phyloP scores from a whole-genome alignment of 2,797 vertebrate genomes.

The Balearica regulorum region DNA sequence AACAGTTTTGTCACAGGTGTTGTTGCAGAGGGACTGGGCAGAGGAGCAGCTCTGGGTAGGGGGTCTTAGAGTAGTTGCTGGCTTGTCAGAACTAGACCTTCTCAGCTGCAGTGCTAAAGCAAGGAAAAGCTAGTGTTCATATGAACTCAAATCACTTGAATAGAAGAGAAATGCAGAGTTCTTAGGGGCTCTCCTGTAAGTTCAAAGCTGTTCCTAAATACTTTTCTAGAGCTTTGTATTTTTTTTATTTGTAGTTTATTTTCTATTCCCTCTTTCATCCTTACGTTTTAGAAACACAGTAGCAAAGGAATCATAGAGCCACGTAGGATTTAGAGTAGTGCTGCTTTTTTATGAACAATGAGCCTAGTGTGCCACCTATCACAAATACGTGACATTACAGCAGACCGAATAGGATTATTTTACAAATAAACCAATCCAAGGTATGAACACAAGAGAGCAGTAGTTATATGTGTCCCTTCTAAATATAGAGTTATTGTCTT shows the following conservation, averaged over 20 bases:
- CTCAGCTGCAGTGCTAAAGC: neutral
- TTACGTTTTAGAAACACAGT: neutral
- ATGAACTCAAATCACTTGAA: neutral
- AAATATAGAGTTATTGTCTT: neutral
- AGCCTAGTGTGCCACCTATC: conserved; percentile 5
- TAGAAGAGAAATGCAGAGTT: neutral
- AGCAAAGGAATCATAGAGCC: neutral
- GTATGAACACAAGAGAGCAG: neutral
- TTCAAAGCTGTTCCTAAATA: neutral
- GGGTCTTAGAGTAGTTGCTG: neutral
- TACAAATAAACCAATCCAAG: neutral
- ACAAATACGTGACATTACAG: neutral
- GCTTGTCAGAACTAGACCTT: neutral
- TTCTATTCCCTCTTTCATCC: neutral
- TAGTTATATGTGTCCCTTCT: neutral
- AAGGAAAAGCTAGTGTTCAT: neutral
- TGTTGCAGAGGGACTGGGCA: neutral
- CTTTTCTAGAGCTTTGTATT: neutral
- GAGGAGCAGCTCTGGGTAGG: neutral
- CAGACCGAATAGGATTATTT: rapidly evolving
- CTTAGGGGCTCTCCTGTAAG: neutral
- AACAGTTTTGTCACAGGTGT: neutral
- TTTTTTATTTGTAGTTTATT: neutral
- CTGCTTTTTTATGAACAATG: neutral
- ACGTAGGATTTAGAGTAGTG: neutral